Conservation (phyloP, 2,113 vertebrate genomes). For the Phyllostomus discolor region DNA sequence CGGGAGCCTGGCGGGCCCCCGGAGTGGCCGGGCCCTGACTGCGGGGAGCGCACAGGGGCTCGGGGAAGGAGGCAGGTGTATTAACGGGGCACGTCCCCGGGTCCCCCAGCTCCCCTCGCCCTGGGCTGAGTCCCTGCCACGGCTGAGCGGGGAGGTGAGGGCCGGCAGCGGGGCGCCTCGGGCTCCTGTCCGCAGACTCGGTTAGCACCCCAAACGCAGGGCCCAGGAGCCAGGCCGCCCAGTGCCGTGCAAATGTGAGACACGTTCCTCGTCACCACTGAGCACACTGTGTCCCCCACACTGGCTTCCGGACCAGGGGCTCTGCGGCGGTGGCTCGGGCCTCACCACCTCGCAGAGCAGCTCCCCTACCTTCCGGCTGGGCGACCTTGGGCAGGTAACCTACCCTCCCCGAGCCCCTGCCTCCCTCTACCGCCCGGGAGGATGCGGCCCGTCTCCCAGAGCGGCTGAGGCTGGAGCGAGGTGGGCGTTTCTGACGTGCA, state of each 20-base stretch:
- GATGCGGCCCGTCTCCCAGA: background rate
- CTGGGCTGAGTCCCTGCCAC: too few species aligned
- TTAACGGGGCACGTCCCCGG: background rate
- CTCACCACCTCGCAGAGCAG: background rate
- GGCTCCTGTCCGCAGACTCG: background rate
- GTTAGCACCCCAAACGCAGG: background rate
- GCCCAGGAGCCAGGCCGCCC: background rate
- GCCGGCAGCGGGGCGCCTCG: rapidly evolving
- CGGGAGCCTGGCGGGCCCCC: background rate
- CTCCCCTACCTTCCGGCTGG: background rate
- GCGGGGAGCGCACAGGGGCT: background rate
- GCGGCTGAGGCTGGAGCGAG: background rate
- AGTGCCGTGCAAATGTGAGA: too few species aligned
- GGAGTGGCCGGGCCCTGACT: too few species aligned
- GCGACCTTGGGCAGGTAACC: background rate
- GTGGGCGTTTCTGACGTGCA: background rate
- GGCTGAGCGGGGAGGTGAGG: background rate
- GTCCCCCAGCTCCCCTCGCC: background rate
- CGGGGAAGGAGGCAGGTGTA: background rate
- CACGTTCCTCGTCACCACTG: background rate
- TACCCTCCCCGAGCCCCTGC: background rate
- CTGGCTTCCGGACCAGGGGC: background rate
- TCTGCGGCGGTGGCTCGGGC: rapidly evolving
- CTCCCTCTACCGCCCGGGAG: background rate
- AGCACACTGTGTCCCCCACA: background rate